These are phyloP conservation scores for Synanceia verrucosa DNA, from an alignment of 2,797 vertebrate genomes.

Conservation along the genomic window DNA sequence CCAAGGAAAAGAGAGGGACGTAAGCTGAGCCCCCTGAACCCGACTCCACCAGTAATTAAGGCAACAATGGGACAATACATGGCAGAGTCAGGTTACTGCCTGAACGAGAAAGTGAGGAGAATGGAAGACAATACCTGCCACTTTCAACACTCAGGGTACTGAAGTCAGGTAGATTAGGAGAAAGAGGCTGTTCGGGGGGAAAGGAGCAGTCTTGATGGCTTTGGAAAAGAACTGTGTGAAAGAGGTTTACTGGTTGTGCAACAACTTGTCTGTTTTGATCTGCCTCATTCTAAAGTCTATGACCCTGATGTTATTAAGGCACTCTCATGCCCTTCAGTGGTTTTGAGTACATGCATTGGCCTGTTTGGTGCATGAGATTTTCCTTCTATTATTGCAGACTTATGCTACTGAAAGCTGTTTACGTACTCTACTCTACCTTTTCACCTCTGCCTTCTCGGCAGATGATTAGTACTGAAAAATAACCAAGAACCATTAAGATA, in stretches of 20 bases:
- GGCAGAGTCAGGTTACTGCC: slow-evolving; percentile 71
- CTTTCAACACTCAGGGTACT: slow-evolving; percentile 58
- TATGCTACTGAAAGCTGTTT: slow-evolving; percentile 34
- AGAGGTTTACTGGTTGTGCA: slow-evolving; percentile 34
- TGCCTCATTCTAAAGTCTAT: slow-evolving; percentile 16
- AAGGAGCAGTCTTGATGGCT: slow-evolving; percentile 20
- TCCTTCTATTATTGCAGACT: slow-evolving; percentile 23
- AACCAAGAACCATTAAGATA: background rate
- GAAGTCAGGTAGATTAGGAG: slow-evolving; percentile 49
- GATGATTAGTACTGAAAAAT: background rate
- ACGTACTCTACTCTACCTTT: background rate
- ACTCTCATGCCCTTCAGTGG: slow-evolving; percentile 44
- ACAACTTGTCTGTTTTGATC: slow-evolving; percentile 54
- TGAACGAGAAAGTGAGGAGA: slow-evolving; percentile 70
- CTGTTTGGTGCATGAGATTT: slow-evolving; percentile 38
- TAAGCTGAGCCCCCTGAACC: slow-evolving; percentile 65
- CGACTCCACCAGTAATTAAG: slow-evolving; percentile 65
- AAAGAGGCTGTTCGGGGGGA: background rate
- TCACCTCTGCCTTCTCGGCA: background rate
- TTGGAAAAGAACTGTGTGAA: slow-evolving; percentile 27
- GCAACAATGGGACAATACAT: slow-evolving; percentile 71
- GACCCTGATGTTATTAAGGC: slow-evolving; percentile 29
- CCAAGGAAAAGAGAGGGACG: slow-evolving; percentile 45
- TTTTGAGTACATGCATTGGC: slow-evolving; percentile 29
- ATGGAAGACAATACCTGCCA: slow-evolving; percentile 63